These are phyloP conservation scores for Osmoderma eremita DNA, from an alignment of 2,888 invertebrate genomes.

Conservation along the genomic window DNA sequence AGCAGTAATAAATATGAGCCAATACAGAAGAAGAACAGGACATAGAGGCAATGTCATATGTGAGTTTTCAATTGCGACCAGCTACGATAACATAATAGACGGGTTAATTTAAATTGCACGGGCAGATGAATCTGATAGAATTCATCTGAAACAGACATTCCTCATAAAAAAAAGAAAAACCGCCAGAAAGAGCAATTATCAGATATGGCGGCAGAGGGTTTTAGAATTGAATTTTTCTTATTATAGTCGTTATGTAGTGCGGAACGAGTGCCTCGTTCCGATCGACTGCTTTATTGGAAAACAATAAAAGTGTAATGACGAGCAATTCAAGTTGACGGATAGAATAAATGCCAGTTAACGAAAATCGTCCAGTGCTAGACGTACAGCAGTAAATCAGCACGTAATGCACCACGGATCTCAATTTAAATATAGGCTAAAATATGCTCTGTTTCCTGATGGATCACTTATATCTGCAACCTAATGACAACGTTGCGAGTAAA, in stretches of 20 bases:
- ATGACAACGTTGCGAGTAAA: too few species aligned
- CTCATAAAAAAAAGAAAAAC: neutral
- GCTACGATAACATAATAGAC: neutral
- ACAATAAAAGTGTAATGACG: constrained; percentile 29
- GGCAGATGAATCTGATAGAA: neutral
- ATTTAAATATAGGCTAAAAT: too few species aligned
- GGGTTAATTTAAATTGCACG: neutral
- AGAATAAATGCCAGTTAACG: constrained; percentile 18
- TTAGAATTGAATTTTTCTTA: constrained; percentile 19
- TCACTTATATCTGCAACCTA: too few species aligned
- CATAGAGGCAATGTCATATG: too few species aligned
- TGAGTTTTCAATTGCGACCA: neutral
- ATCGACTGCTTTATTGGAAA: constrained; percentile 30
- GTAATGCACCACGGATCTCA: too few species aligned
- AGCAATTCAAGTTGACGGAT: constrained; percentile 27
- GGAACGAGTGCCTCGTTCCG: constrained; percentile 15
- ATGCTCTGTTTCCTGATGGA: too few species aligned
- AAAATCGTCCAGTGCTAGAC: neutral
- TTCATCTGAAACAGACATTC: neutral
- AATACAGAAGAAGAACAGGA: too few species aligned
- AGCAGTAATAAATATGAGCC: too few species aligned
- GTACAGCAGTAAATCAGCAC: too few species aligned
- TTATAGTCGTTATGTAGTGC: constrained; percentile 23
- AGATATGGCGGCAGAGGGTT: neutral
- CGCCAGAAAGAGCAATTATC: constrained; percentile 2